Base-by-base conservation (phyloP, 2,888 invertebrate genomes). In the Eugnorisma glareosa region DNA sequence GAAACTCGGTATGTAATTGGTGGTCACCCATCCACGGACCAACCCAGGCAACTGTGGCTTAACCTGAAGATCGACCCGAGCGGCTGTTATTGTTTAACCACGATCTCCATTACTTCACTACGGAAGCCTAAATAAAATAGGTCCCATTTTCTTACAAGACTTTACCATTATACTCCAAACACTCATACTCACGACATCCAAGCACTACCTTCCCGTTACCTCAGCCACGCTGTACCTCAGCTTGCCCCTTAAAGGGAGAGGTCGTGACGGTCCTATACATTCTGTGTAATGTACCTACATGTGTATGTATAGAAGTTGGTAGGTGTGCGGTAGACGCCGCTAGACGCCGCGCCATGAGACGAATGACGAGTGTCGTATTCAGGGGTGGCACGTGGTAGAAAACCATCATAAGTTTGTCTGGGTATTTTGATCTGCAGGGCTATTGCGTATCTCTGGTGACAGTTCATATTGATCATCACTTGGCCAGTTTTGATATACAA, bases 341-440 rank as follows among this genome's bases (percentile, higher is more conserved):
- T 73, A 73, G 81, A 81, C 80, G 70, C 72, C 75, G 75, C 70
- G 75, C 74, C 81, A 77, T 35, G 77, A 85, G 87, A 83, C 82
- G 87, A 84, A 85, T 87, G 87, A 86, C 81, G 81, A 78, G 79
- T 73, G 72, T 64, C 64, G 75, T 59, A 61, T 64, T 43, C 28
- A 88, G 87, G 87, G 85, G 3, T 87, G 87, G 31, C 82, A 15
- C 72, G 48, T 15, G 0, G 0, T 6, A 51, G 61, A n/a, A 71
- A 67, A 73, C 7, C 13, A 7, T 2, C 1, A n/a, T 13, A 13
- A 15, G 15, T 24, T 48, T 31, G 15, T 43, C 8, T 28, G 7
- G 15, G 21, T 13, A 51, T 51, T 51, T 24, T 10, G 24, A 24
- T 24, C 10, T 43, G n/a, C n/a, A n/a, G n/a, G n/a, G n/a, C n/a